Percentiles rank a stretch among this genome's conserved stretches.
Conservation (phyloP, 2,888 invertebrate species). For the Cylloceria caligata region DNA sequence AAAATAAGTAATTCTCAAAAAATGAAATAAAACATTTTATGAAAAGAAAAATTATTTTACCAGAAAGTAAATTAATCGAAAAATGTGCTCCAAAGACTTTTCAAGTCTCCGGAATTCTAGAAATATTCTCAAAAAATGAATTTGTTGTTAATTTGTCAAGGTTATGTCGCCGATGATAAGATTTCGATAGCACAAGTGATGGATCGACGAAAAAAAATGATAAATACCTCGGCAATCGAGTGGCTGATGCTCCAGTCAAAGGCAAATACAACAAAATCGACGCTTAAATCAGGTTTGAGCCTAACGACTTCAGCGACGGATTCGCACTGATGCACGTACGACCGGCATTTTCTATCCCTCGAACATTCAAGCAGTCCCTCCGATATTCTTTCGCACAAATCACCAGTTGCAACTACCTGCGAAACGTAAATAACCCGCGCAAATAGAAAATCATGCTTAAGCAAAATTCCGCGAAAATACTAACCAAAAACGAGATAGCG, state of each 20-base stretch:
- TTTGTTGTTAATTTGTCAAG: background rate
- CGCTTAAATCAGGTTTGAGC: conserved; percentile 70
- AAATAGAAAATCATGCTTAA: background rate
- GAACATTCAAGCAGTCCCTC: conserved; percentile 74
- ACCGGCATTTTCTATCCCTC: conserved; percentile 71
- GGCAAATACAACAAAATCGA: conserved; percentile 81
- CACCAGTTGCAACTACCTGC: conserved; percentile 78
- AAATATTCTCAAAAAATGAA: background rate
- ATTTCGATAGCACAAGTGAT: too few species aligned
- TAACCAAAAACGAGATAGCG: conserved; percentile 76
- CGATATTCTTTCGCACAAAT: conserved; percentile 77
- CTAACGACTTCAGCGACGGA: conserved; percentile 73
- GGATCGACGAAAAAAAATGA: too few species aligned
- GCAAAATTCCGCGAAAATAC: conserved; percentile 53
- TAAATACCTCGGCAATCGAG: conserved; percentile 76
- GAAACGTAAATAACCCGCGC: conserved; percentile 42
- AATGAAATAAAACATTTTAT: too few species aligned
- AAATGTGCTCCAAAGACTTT: background rate
- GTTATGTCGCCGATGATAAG: background rate
- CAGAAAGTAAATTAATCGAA: too few species aligned
- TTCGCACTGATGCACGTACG: conserved; percentile 79
- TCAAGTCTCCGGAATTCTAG: background rate
- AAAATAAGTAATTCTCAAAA: too few species aligned
- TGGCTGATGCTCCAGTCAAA: conserved; percentile 76
- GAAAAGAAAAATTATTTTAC: too few species aligned